These are phyloP conservation scores for Poicephalus meyeri DNA, from an alignment of 2,113 vertebrate species.

Conservation along the genomic window DNA sequence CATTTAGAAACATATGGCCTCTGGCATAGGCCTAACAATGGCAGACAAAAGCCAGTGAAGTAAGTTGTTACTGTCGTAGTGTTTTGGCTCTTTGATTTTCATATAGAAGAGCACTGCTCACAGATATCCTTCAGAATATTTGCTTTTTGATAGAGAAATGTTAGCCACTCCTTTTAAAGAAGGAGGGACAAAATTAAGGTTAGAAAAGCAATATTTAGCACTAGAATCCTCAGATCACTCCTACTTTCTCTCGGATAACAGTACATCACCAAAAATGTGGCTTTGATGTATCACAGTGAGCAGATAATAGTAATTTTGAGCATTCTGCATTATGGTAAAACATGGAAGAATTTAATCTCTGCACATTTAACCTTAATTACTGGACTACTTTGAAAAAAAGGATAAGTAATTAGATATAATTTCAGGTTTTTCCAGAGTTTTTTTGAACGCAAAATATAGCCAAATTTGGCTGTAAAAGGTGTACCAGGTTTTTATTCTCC, in stretches of 20 bases:
- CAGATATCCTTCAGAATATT: not conserved
- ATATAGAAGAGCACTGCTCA: not conserved
- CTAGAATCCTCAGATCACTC: not conserved
- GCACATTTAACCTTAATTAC: not conserved
- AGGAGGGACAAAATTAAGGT: not conserved
- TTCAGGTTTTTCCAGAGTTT: not conserved
- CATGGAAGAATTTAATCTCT: not conserved
- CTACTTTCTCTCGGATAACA: not conserved
- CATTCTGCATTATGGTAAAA: not conserved
- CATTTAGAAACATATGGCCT: not conserved
- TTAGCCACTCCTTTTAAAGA: not conserved
- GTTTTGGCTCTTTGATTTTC: not conserved
- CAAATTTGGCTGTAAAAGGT: not conserved
- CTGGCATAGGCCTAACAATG: not conserved
- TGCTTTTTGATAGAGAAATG: not conserved
- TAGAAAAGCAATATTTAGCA: not conserved
- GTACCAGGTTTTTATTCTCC: not conserved
- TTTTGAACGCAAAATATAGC: not conserved
- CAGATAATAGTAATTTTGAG: not conserved
- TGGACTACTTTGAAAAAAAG: not conserved
- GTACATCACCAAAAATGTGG: not conserved
- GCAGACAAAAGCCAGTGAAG: not conserved
- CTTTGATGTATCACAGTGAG: not conserved
- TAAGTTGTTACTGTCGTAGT: not conserved
- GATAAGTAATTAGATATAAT: not conserved